Conservation (phyloP, 1,140 invertebrate species). For the Brachionus calyciflorus region DNA sequence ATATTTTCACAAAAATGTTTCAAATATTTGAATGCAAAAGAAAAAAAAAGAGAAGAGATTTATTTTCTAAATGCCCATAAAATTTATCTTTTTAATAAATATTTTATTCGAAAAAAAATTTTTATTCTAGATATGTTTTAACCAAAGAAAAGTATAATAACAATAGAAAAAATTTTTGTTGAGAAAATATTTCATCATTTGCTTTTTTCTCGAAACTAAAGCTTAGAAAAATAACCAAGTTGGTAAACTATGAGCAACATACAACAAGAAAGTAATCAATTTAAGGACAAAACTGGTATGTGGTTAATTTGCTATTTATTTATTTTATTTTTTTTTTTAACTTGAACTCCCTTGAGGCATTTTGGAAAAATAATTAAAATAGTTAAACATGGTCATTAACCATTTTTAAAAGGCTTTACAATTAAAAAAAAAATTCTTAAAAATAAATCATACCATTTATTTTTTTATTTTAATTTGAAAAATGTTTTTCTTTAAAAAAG, state of each 20-base stretch:
- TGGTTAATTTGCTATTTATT: not conserved
- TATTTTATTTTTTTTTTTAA: not conserved
- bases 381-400: too few relatives aligned
- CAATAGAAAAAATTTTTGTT: not conserved
- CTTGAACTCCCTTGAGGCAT: too few relatives aligned
- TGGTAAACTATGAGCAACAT: constrained; percentile 1
- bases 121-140: constrained; percentile 24
- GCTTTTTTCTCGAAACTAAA: too few relatives aligned
- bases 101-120: too few relatives aligned
- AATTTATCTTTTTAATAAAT: too few relatives aligned
- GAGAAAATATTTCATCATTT: not conserved
- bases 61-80: constrained; percentile 19
- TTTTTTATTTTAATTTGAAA: not conserved
- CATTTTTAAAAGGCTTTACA: too few relatives aligned
- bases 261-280: not conserved
- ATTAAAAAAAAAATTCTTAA: too few relatives aligned
- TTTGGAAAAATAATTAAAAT: too few relatives aligned
- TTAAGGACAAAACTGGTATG: constrained; percentile 18
- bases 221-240: not conserved
- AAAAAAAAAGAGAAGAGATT: too few relatives aligned
- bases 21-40: constrained; percentile 6
- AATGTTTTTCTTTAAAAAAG: constrained; percentile 19
- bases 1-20: constrained; percentile 12
- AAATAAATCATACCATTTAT: too few relatives aligned
- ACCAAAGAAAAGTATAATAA: not conserved